Percentiles rank a stretch among this genome's conserved stretches.
Conservation (phyloP, 2,797 vertebrate genomes). For the Lithobates pipiens region DNA sequence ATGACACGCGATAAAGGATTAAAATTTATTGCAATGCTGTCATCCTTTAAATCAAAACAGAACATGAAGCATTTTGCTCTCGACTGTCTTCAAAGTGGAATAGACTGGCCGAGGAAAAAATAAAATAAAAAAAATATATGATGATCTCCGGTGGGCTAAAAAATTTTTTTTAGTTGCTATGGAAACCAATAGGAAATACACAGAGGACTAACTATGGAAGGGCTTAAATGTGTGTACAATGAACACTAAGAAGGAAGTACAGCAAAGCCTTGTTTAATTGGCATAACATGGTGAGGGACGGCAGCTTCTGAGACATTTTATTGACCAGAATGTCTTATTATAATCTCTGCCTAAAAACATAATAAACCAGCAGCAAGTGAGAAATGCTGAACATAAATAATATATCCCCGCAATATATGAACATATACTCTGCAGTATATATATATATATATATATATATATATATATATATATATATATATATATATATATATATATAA, state of each 20-base stretch:
- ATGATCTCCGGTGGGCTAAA: conserved; percentile 58
- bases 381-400: neutral
- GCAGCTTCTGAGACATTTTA: conserved; percentile 37
- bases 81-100: conserved; percentile 40
- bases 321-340: neutral
- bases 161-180: conserved; percentile 65
- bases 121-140: conserved; percentile 39
- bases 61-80: conserved; percentile 46
- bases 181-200: conserved; percentile 67
- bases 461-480: neutral
- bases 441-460: neutral
- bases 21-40: conserved; percentile 37
- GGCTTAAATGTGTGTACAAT: conserved; percentile 60
- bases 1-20: conserved; percentile 22
- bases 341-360: conserved; percentile 45
- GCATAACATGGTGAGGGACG: conserved; percentile 57
- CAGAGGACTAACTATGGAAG: conserved; percentile 63
- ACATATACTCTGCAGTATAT: neutral
- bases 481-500: neutral
- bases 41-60: conserved; percentile 47
- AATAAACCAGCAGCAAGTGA: conserved; percentile 10
- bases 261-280: conserved; percentile 62
- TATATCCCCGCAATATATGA: neutral
- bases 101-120: conserved; percentile 42
- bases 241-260: conserved; percentile 53